Base-by-base conservation (phyloP, 1,140 invertebrate species). In the Zaprionus ghesquierei region DNA sequence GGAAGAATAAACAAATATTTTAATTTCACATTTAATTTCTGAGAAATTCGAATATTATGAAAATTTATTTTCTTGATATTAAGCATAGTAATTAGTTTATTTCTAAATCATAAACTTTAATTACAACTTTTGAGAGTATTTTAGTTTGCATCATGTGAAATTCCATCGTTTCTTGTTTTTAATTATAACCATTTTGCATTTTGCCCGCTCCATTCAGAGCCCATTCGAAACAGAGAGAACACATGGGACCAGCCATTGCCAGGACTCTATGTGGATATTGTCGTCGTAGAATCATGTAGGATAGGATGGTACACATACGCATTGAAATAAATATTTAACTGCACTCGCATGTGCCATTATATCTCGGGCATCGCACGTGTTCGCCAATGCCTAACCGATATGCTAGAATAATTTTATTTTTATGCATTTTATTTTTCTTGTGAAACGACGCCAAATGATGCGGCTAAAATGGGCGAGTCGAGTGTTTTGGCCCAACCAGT, bases 401-500 rank as follows among this genome's bases (percentile, higher is more conserved):
- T 73, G 70, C 70, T 69, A 54, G 56, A 73, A 69, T 61, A 69
- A 73, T 73, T 73, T 73, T 69, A 55, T 73, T 68, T 41, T n/a
- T 44, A 29, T 20, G 27, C 15, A 31, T 53, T 63, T 63, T 22
- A 20, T 33, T 50, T 4, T 38, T 38, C 33, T 35, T 68, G 58
- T 72, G 55, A 22, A 54, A 54, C 18, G 61, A 38, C 61, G 62
- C 46, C 62, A 72, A 72, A 72, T 68, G 69, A 72, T 68, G 63
- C 63, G 63, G 29, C 46, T 68, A 68, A 68, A 68, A 68, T 58
- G 62, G 69, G 44, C 53, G 53, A n/a, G n/a, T 51, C 29, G 25
- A 59, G 23, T 50, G 54, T 71, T 56, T 33, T 46, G 41, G 18
- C 9, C 23, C 33, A 25, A 50, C 50, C 46, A 33, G 10, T 46